Evolutionary conservation across 30 jellyfish, hydroid and myxozoan genomes (phyloP).

Genomic region (Sanderia malayensis): DNA sequence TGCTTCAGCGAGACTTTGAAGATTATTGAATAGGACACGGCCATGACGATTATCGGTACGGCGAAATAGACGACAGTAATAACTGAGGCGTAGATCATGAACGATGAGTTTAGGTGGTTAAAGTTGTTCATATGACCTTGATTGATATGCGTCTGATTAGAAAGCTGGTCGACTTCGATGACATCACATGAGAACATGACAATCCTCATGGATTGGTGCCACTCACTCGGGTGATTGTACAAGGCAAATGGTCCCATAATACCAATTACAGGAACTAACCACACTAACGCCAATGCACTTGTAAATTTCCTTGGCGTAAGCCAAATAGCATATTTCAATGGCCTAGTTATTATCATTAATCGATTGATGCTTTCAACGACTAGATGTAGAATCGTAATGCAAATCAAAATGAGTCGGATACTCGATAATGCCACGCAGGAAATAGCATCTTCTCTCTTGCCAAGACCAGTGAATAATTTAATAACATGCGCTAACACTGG

Average conservation of each 20-base stretch:
- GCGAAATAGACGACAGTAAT: slow-evolving; percentile 24
- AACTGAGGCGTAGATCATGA: slow-evolving; percentile 16
- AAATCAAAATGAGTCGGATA: slow-evolving; percentile 34
- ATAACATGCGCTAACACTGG: slow-evolving; percentile 32
- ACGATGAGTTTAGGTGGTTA: too few relatives aligned
- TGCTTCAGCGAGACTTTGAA: slow-evolving; percentile 58
- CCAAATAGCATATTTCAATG: slow-evolving; percentile 23
- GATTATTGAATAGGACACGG: slow-evolving; percentile 33
- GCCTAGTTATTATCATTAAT: slow-evolving; percentile 46
- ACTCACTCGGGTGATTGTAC: background rate
- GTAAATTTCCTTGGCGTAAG: slow-evolving; percentile 18
- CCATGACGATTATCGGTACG: slow-evolving; percentile 36
- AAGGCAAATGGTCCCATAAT: slow-evolving; percentile 20
- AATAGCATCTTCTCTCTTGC: background rate
- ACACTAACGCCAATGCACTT: slow-evolving; percentile 8
- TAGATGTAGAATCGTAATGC: slow-evolving; percentile 51
- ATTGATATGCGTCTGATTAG: too few relatives aligned
- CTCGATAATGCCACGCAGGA: slow-evolving; percentile 25
- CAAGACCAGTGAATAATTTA: background rate
- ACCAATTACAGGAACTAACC: slow-evolving; percentile 50
- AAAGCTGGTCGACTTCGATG: too few relatives aligned
- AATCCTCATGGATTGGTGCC: slow-evolving; percentile 42
- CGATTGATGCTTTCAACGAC: slow-evolving; percentile 55
- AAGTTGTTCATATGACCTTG: too few relatives aligned
- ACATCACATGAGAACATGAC: slow-evolving; percentile 52